Percentiles rank a stretch among this genome's conserved stretches.
Evolutionary conservation across 2,113 vertebrate genomes (phyloP).

Genomic region (Gymnorhina tibicen): DNA sequence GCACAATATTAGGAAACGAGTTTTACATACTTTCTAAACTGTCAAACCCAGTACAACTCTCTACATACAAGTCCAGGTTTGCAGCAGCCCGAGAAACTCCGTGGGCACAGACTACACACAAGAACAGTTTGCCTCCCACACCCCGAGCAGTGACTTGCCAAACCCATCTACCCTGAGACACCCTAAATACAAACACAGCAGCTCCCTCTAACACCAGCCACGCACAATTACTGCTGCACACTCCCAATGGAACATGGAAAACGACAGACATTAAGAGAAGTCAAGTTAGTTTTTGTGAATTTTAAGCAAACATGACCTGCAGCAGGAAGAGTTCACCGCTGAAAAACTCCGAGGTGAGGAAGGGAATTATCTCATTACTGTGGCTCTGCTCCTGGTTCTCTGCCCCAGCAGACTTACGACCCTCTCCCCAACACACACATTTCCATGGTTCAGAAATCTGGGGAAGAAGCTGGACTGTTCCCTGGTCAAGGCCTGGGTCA

Average conservation of each 20-base stretch:
- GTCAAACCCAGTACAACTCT: neutral
- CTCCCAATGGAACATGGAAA: neutral
- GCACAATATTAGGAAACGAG: neutral
- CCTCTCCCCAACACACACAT: neutral
- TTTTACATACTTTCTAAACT: neutral
- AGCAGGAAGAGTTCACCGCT: neutral
- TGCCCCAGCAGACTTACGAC: neutral
- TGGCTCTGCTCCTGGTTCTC: neutral
- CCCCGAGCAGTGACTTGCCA: neutral
- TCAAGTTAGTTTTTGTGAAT: neutral
- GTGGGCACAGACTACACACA: neutral
- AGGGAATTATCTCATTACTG: neutral
- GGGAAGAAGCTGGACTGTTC: neutral
- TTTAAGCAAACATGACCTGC: neutral
- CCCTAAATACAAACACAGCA: neutral
- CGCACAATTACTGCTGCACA: neutral
- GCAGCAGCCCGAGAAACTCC: neutral
- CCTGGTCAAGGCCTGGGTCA: neutral
- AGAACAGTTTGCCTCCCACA: rapidly evolving
- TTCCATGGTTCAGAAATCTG: neutral
- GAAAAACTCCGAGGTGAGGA: neutral
- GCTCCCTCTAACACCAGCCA: neutral
- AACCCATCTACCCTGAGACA: neutral
- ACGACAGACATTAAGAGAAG: neutral
- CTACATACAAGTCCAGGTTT: neutral